Conservation (phyloP, 2,888 invertebrate species). For the Dryococelus australis region DNA sequence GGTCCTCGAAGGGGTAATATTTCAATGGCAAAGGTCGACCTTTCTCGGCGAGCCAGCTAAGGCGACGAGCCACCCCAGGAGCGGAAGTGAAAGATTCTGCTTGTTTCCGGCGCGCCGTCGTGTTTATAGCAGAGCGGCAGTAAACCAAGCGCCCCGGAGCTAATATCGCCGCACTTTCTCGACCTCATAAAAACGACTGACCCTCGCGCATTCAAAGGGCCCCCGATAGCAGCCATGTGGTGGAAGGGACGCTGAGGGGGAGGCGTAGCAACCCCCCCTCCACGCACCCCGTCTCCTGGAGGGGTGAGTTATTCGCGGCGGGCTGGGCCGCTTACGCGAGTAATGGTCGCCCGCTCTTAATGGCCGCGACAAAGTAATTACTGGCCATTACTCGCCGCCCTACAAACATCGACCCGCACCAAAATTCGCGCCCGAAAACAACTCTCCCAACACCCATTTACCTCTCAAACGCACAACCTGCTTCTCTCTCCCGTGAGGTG, state of each 20-base stretch:
- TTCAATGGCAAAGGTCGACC: too few relatives aligned
- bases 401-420: not conserved
- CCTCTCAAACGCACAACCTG: too few relatives aligned
- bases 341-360: slow-evolving; percentile 6
- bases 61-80: too few relatives aligned
- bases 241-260: not conserved
- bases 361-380: slow-evolving; percentile 5
- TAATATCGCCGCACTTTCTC: not conserved
- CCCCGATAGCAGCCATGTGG: not conserved
- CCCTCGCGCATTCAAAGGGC: not conserved
- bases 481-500: too few relatives aligned
- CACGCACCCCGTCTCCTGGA: not conserved
- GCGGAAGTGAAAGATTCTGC: too few relatives aligned
- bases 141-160: not conserved
- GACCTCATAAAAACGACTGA: not conserved
- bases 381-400: not conserved
- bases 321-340: not conserved
- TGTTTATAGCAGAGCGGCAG: not conserved
- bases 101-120: too few relatives aligned
- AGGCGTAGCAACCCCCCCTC: not conserved
- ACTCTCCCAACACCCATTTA: not conserved
- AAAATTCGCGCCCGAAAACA: not conserved
- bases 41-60: too few relatives aligned
- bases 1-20: too few relatives aligned
- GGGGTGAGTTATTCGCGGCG: not conserved